Base-by-base conservation (phyloP, 1,140 invertebrate species). In the Plutomurus gul region DNA sequence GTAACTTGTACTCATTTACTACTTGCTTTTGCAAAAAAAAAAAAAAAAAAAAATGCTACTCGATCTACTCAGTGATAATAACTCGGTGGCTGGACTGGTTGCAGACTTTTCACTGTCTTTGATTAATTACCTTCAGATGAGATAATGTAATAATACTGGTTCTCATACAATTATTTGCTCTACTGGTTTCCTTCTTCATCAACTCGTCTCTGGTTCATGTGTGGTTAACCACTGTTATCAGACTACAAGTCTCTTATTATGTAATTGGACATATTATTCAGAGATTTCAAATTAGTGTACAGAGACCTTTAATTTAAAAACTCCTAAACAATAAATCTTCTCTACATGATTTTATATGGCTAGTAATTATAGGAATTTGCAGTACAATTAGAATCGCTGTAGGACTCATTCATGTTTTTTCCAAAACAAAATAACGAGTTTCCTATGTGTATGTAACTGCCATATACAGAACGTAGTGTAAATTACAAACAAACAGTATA, bases 61-160 rank as follows among this genome's bases (percentile, higher is more conserved):
- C 36, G 56, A 65, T 65, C 56, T 33, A 65, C 27, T 33, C 36
- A 65, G 27, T 65, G 56, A 65, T 65, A 33, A 65, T 30, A n/a
- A n/a, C n/a, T n/a, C n/a, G 1, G 56, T n/a, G 13, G 10, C 18
- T 22, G 51, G 51, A 60, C 25, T 22, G 16, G 56, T n/a, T 27
- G 13, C 36, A 3, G 27, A 30, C 25, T 65, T 27, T 25, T 65
- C 27, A 51, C 20, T 33, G 56, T 65, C 56, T 65, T 65, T 65
- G 56, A 65, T 65, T 65, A 65, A 65, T 65, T 65, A 65, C 56
- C 56, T 65, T 65, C 36, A 33, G 56, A n/a, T n/a, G n/a, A 65
- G 56, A 65, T 65, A 65, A 65, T 65, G 56, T 65, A 65, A 65
- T 65, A 65, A 65, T 65, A 65, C 22, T 65, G 56, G 56, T 65